Percentiles rank a stretch among this genome's conserved stretches.
phyloP scores from a whole-genome alignment of 2,113 vertebrate genomes.

The Tetrao urogallus region DNA sequence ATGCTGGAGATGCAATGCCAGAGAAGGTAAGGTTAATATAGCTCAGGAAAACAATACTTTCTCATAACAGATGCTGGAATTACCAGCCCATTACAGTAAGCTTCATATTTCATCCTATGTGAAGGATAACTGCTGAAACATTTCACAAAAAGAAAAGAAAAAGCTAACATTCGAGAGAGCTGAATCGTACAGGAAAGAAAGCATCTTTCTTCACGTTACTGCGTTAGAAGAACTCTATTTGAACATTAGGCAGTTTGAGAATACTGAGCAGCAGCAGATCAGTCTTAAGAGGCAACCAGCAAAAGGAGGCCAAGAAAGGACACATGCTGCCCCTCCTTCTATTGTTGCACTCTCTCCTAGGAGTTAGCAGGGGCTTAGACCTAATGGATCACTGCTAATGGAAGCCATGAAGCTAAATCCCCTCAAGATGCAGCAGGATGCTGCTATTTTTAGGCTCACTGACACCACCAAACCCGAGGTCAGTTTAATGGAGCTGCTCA shows the following conservation, averaged over 20 bases:
- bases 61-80: neutral
- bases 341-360: neutral
- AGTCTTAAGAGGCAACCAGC: neutral
- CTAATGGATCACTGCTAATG: constrained; percentile 54
- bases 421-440: constrained; percentile 35
- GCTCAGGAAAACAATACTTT: neutral
- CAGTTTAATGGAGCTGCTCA: constrained; percentile 15
- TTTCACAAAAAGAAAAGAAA: neutral
- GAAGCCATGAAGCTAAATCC: neutral
- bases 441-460: constrained; percentile 48
- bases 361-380: constrained; percentile 9
- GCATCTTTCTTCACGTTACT: neutral
- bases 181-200: neutral
- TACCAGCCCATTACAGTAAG: neutral
- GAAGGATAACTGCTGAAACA: neutral
- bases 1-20: neutral
- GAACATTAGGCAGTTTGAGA: neutral
- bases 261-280: neutral
- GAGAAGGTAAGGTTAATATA: neutral
- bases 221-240: neutral
- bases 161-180: neutral
- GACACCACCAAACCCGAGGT: neutral
- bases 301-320: neutral
- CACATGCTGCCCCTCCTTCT: neutral
- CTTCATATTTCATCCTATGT: neutral